Evolutionary conservation across 2,113 vertebrate genomes (phyloP), one percentile per base, ranked within the genome.

Genomic region (Bothrops jararaca): DNA sequence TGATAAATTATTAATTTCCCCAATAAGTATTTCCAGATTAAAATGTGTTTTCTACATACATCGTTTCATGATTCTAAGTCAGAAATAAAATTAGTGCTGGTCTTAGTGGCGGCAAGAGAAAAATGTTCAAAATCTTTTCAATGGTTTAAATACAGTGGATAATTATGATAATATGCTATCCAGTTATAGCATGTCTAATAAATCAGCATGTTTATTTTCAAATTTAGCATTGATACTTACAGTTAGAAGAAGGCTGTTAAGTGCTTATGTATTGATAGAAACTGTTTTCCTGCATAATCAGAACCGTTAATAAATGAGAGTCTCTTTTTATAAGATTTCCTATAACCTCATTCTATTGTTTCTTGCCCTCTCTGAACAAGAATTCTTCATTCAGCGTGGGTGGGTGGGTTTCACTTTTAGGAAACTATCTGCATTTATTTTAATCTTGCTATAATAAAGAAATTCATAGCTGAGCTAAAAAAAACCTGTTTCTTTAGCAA

Each of bases 71-170:
- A 52, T 91, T n/a, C 24, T 1, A 80, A 74, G 22, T 15, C 45
- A 87, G 64, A 53, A 88, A 80, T 42, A 80, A 42, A 80, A 80
- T 80, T 80, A 42, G 7, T 80, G 29, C 6, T 29, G 29, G 24
- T 89, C 60, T 86, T 85, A 3, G 26, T 23, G 89, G 64, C 56
- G 74, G 7, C 64, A 15, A 0, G 54, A 53, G 52, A 69, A 95
- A 50, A 96, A 94, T 52, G 50, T 39, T 96, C 92, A 95, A 92
- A 94, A 86, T 45, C 93, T 90, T 95, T 96, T 96, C 95, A 96
- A 86, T 58, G 87, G 34, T 94, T 92, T 93, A 95, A 96, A 93
- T 95, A 95, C 60, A 94, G 93, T 91, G 90, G 85, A 34, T 96
- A 94, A 92, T 96, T 95, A 95, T 92, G 91, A 89, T 93, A 94